Percentiles rank a stretch among this genome's conserved stretches.
phyloP scores from a whole-genome alignment of 2,888 invertebrate genomes.

The Drosophila mulleri region DNA sequence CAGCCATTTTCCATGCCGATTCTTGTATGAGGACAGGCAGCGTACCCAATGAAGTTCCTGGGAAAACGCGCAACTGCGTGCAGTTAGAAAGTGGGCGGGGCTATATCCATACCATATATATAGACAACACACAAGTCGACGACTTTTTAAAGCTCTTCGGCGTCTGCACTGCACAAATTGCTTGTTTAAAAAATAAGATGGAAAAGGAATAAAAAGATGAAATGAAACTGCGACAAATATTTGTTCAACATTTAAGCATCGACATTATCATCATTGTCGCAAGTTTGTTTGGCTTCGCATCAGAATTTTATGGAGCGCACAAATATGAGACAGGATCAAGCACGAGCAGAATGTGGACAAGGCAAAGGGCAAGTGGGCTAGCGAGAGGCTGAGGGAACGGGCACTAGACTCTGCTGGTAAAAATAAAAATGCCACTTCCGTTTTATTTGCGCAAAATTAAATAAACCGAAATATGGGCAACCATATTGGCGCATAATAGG shows the following conservation, averaged over 20 bases:
- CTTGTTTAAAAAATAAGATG: constrained; percentile 61
- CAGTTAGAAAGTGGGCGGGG: neutral
- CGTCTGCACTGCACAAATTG: constrained; percentile 63
- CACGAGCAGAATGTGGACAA: constrained; percentile 9
- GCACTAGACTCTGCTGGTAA: constrained; percentile 47
- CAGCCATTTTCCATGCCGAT: constrained; percentile 63
- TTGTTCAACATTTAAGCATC: constrained; percentile 66
- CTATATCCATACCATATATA: neutral
- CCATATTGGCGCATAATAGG: constrained; percentile 81
- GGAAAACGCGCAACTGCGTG: constrained; percentile 70
- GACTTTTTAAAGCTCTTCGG: constrained; percentile 60
- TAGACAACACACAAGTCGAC: constrained; percentile 19
- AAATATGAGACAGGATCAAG: constrained; percentile 66
- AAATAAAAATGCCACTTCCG: constrained; percentile 80
- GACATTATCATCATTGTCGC: constrained; percentile 72
- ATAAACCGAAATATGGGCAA: constrained; percentile 81
- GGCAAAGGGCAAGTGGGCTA: neutral
- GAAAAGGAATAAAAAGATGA: neutral
- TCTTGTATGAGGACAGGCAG: constrained; percentile 15
- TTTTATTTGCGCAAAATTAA: constrained; percentile 82
- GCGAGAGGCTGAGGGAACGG: neutral
- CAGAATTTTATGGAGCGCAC: constrained; percentile 78
- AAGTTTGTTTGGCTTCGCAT: constrained; percentile 73
- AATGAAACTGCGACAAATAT: constrained; percentile 50
- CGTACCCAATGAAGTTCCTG: constrained; percentile 37